Evolutionary conservation across 2,797 vertebrate species (phyloP), one percentile per base, ranked within the genome.

Genomic region (Siniperca scherzeri): DNA sequence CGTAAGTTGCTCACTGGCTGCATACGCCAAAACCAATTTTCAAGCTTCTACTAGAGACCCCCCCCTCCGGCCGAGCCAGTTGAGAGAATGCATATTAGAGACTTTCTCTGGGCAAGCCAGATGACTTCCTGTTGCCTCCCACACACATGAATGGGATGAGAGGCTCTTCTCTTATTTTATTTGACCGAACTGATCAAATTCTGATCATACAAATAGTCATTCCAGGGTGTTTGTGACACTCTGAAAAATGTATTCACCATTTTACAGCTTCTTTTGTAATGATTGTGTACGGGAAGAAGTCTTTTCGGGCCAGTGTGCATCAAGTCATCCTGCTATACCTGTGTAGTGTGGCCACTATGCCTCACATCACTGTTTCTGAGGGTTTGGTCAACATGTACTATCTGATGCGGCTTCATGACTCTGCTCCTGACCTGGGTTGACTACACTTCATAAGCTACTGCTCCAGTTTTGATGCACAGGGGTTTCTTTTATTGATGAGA

Each of bases 41-140:
- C 61, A 40, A 38, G 38, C 55, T 44, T 48, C 46, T 19, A 62
- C 30, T 19, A 7, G 7, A 67, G 25, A 27, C 27, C 53, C 14
- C 9, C 9, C 30, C 33, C 36, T 68, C 25, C 8, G 9, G 21
- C 53, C 21, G 4, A 27, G 22, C 36, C 38, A 11, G 46, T 44
- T 55, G 27, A 77, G 27, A 72, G 55, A 36, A 53, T 13, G 12
- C 74, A 52, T 38, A 44, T 14, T 25, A 44, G 38, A 77, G 19
- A 67, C 42, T 65, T 70, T 52, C 40, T 57, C 57, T 38, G 44
- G 14, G 42, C 12, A 7, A 69, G 65, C 30, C 50, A 36, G 80
- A 74, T 65, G 19, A 74, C 33, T 46, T 60, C 42, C 40, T 59
- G 67, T 65, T 76, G 53, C 33, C 40, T 21, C 7, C 25, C 38